These are phyloP conservation scores for Dendrolimus punctatus DNA, from an alignment of 1,140 invertebrate genomes.

Conservation along the genomic window DNA sequence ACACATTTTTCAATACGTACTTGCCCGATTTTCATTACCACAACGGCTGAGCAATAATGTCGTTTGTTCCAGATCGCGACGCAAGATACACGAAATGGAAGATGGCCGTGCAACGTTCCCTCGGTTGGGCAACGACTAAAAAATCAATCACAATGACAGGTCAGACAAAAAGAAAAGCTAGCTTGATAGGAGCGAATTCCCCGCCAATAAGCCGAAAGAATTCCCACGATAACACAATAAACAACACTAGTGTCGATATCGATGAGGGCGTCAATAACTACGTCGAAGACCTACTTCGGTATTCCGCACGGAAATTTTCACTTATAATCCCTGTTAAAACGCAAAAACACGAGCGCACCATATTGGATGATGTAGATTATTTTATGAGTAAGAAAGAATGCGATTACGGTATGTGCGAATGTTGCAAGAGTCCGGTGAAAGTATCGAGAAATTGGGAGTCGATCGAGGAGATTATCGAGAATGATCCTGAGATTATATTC, in stretches of 20 bases:
- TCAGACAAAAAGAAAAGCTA: conserved; percentile 67
- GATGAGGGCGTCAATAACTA: conserved; percentile 35
- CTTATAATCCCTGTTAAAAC: conserved; percentile 37
- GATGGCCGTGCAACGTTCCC: conserved; percentile 90
- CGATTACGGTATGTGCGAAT: conserved; percentile 55
- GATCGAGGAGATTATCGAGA: conserved; percentile 61
- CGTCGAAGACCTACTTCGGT: conserved; percentile 44
- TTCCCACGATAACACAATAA: conserved; percentile 16
- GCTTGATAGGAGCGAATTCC: conserved; percentile 33
- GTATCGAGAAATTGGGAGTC: conserved; percentile 54
- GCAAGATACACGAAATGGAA: conserved; percentile 91
- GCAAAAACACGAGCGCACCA: conserved; percentile 41
- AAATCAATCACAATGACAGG: conserved; percentile 83
- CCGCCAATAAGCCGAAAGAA: conserved; percentile 31
- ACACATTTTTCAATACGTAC: no score
- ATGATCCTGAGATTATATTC: conserved; percentile 64
- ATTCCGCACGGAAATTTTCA: conserved; percentile 51
- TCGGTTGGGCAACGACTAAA: conserved; percentile 86
- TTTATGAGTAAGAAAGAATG: conserved; percentile 57
- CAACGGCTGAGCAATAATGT: no score
- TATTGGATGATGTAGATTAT: conserved; percentile 53
- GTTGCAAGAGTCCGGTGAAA: conserved; percentile 42
- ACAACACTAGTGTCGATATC: conserved; percentile 2
- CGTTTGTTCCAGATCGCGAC: conserved; percentile 80
- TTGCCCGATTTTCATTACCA: no score